Percentiles rank a stretch among this genome's conserved stretches.
These are phyloP conservation scores for Dynastes tityus DNA, from an alignment of 2,888 invertebrate genomes.

Conservation along the genomic window DNA sequence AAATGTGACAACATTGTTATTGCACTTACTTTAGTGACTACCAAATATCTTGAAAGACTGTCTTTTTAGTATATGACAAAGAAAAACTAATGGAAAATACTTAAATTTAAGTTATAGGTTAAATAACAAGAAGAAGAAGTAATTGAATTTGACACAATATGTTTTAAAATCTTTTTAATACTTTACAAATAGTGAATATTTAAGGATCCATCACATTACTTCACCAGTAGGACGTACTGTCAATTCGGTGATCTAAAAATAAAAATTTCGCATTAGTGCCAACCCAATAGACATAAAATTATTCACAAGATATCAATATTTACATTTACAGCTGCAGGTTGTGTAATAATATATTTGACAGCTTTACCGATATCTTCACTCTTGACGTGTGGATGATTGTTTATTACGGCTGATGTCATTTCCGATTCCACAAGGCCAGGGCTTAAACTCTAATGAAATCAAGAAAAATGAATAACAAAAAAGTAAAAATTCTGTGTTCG, in stretches of 20 bases:
- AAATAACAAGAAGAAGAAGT: too few species aligned
- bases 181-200: too few species aligned
- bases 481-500: not conserved
- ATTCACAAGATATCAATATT: not conserved
- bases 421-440: slow-evolving; percentile 48
- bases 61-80: too few species aligned
- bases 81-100: too few species aligned
- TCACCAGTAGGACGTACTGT: slow-evolving; percentile 40
- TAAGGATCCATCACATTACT: not conserved
- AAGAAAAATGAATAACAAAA: not conserved
- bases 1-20: too few species aligned
- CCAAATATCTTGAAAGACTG: too few species aligned
- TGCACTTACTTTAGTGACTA: too few species aligned
- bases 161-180: too few species aligned
- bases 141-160: too few species aligned
- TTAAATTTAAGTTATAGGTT: too few species aligned
- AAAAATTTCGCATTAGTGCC: not conserved
- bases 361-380: slow-evolving; percentile 36
- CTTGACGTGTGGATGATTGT: not conserved
- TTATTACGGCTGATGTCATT: slow-evolving; percentile 37
- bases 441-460: slow-evolving; percentile 41
- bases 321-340: slow-evolving; percentile 35
- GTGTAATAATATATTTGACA: slow-evolving; percentile 32
- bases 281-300: too few species aligned
- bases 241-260: slow-evolving; percentile 44